Evolutionary conservation across 2,797 vertebrate genomes (phyloP), one percentile per base, ranked within the genome.

Genomic region (Takifugu ocellatus): DNA sequence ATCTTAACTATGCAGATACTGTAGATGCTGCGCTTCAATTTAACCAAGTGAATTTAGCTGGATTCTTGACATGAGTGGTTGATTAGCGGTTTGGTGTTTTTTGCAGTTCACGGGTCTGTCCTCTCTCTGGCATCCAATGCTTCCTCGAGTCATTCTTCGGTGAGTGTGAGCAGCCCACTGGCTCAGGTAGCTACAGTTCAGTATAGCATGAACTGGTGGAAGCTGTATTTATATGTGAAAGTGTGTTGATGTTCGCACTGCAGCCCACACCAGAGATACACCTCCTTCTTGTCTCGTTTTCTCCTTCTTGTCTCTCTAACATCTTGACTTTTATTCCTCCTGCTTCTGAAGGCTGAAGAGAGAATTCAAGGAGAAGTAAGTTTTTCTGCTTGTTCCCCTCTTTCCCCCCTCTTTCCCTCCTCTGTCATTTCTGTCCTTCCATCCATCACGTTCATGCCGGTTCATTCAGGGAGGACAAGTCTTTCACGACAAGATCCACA

Each of bases 71-170:
- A 33, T 33, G 3, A 4, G 12, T 39, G 12, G 36, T n/a, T 0
- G 24, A 21, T 44, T 55, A 27, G 42, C 63, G 3, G 45, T 9
- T 56, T 90, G 89, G 60, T 89, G 97, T 96, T 45, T 8, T 58
- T 90, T 90, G 63, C 88, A 98, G 96, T 98, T 85, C 95, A 98
- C 0, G 96, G 96, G 70, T 98, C 96, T 0, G 94, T 96, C 17
- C 92, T 98, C 72, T 98, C 96, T 36, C 79, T 98, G 90, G 94
- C 95, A n/a, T 98, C 96, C 67, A 97, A 95, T 2, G 95, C 94
- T 0, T 98, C 96, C 0, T 98, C 96, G 31, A 94, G 76, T 42
- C 97, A 97, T 87, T 98, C 96, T 63, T 96, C 96, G 73, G 96
- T 98, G 93, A 97, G 96, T 92, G 72, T 70, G 54, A 56, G 64